Evolutionary conservation across 2,888 invertebrate genomes (phyloP).

Genomic region (Antitype chi): DNA sequence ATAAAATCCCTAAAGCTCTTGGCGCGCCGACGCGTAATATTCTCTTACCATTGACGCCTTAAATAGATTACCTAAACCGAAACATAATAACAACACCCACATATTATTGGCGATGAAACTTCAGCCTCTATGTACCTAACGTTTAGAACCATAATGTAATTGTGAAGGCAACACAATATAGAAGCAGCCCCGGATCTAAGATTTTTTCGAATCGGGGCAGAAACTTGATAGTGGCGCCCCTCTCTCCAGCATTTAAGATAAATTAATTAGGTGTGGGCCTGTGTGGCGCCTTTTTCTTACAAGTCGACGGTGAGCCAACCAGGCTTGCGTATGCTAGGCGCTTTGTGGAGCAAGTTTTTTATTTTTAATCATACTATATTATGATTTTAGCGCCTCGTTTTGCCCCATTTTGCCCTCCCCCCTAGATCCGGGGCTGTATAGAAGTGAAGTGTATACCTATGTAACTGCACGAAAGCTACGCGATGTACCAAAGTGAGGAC

Average conservation of each 20-base stretch:
- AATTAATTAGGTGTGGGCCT: no score
- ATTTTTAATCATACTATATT: no score
- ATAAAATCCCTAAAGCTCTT: slow-evolving; percentile 38
- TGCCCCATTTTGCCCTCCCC: no score
- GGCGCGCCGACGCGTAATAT: slow-evolving; percentile 27
- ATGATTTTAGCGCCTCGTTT: no score
- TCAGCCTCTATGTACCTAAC: neutral
- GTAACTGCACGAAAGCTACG: neutral
- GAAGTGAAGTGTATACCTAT: neutral
- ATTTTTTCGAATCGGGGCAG: no score
- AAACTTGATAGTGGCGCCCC: no score
- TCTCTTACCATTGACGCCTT: slow-evolving; percentile 30
- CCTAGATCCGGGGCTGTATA: neutral
- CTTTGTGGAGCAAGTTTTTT: no score
- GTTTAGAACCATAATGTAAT: neutral
- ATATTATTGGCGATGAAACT: slow-evolving; percentile 27
- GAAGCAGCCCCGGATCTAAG: neutral
- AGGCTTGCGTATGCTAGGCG: no score
- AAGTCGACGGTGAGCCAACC: no score
- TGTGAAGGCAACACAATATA: neutral
- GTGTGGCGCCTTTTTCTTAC: no score
- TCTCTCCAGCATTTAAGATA: no score
- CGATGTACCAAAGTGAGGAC: neutral
- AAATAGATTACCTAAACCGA: slow-evolving; percentile 49
- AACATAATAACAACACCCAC: slow-evolving; percentile 49